Evolutionary conservation across 2,888 invertebrate species (phyloP).

Genomic region (Andrena marginata): DNA sequence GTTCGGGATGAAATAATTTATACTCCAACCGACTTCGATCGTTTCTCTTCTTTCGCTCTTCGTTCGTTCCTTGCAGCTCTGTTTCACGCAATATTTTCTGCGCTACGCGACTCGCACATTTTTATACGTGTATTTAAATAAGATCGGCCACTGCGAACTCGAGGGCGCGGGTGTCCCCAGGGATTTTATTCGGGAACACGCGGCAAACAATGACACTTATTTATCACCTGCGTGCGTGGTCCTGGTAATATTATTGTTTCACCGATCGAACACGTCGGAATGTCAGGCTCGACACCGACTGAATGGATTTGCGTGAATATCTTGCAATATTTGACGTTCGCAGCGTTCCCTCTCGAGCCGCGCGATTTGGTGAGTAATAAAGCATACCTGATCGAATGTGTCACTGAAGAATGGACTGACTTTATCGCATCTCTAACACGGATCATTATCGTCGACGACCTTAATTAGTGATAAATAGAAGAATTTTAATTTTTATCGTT

Average conservation of each 20-base stretch:
- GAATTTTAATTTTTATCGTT: constrained; percentile 83
- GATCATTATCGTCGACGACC: constrained; percentile 71
- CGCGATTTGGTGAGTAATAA: constrained; percentile 48
- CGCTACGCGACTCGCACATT: constrained; percentile 35
- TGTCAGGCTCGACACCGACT: constrained; percentile 20
- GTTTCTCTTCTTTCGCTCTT: neutral
- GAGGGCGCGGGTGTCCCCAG: constrained; percentile 25
- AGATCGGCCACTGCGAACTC: constrained; percentile 16
- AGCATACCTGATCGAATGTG: constrained; percentile 55
- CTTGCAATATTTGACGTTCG: constrained; percentile 34
- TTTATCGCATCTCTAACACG: constrained; percentile 70
- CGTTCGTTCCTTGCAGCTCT: neutral
- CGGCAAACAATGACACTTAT: constrained; percentile 57
- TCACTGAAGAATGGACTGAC: constrained; percentile 67
- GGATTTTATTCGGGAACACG: constrained; percentile 38
- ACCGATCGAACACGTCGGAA: constrained; percentile 25
- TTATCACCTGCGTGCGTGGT: constrained; percentile 56
- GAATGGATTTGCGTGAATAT: constrained; percentile 36
- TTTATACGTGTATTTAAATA: constrained; percentile 45
- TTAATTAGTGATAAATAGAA: constrained; percentile 74
- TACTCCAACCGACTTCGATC: constrained; percentile 33
- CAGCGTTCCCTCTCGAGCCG: constrained; percentile 28
- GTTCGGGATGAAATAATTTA: constrained; percentile 59
- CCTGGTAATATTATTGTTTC: constrained; percentile 14
- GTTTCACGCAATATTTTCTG: constrained; percentile 17